A percentile compares a stretch with the other conserved stretches of the same genome.
Evolutionary conservation across 2,888 invertebrate genomes (phyloP).

Genomic region (Eilema griseolum): DNA sequence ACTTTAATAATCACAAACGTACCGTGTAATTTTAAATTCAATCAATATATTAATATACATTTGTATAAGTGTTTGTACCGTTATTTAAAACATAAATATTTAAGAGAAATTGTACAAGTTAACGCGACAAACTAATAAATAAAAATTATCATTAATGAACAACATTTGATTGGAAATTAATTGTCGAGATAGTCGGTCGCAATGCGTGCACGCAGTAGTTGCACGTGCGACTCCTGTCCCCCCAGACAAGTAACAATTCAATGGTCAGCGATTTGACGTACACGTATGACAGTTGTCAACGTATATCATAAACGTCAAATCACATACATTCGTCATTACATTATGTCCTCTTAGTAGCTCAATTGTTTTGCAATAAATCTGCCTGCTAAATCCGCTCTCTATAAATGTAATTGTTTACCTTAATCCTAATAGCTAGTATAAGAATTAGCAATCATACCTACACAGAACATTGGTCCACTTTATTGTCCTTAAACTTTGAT

Average conservation of each 20-base stretch:
- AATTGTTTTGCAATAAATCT: background rate
- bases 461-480: constrained; percentile 30
- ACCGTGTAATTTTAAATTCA: constrained; percentile 6
- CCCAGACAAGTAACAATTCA: too few species aligned
- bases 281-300: too few species aligned
- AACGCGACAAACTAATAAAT: constrained; percentile 6
- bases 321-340: too few species aligned
- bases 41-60: background rate
- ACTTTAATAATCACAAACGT: background rate
- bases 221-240: background rate
- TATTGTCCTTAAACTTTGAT: constrained; percentile 75
- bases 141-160: too few species aligned
- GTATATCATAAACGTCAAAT: too few species aligned
- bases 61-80: constrained; percentile 3
- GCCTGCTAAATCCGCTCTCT: background rate
- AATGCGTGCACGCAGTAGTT: background rate
- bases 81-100: constrained; percentile 6
- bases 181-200: background rate
- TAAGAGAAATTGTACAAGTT: constrained; percentile 7
- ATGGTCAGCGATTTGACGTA: too few species aligned
- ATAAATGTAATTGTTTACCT: constrained; percentile 14
- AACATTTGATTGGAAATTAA: constrained; percentile 6
- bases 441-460: constrained; percentile 45
- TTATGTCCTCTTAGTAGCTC: background rate
- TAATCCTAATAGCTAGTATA: constrained; percentile 23